These are phyloP conservation scores for Tachina grossa DNA, from an alignment of 2,888 invertebrate genomes.

Conservation along the genomic window DNA sequence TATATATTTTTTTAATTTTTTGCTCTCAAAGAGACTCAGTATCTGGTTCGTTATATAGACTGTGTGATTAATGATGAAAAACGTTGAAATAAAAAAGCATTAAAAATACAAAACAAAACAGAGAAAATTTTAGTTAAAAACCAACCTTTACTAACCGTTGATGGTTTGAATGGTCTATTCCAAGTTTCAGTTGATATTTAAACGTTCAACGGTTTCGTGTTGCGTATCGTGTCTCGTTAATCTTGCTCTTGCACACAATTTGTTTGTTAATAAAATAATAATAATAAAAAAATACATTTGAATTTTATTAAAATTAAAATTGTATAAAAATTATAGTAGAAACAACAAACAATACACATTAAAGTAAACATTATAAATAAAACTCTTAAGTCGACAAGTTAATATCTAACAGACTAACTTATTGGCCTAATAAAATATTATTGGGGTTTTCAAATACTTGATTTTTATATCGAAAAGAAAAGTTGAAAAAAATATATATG, in stretches of 20 bases:
- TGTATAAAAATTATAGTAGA: not conserved
- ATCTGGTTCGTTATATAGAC: constrained; percentile 15
- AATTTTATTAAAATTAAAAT: constrained; percentile 25
- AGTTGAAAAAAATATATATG: not conserved
- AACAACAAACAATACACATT: not conserved
- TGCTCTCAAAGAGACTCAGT: constrained; percentile 28
- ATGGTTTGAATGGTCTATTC: constrained; percentile 51
- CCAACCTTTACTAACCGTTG: constrained; percentile 60
- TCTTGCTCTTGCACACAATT: constrained; percentile 15
- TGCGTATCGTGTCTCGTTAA: constrained; percentile 22
- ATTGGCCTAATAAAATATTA: not conserved
- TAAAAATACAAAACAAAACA: constrained; percentile 45
- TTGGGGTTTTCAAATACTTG: not conserved
- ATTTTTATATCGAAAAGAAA: not conserved
- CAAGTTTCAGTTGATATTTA: constrained; percentile 68
- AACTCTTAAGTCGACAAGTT: not conserved
- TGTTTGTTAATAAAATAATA: constrained; percentile 10
- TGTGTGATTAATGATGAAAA: constrained; percentile 32
- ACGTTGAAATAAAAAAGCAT: constrained; percentile 16
- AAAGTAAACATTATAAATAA: not conserved
- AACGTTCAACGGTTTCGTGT: constrained; percentile 62
- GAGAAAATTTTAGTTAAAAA: constrained; percentile 52
- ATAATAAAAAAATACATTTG: constrained; percentile 13
- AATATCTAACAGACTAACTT: constrained; percentile 7
- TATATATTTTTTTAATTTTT: not conserved